These are phyloP conservation scores for Archivesica marissinica DNA, from an alignment of 1,140 invertebrate genomes.

Conservation along the genomic window DNA sequence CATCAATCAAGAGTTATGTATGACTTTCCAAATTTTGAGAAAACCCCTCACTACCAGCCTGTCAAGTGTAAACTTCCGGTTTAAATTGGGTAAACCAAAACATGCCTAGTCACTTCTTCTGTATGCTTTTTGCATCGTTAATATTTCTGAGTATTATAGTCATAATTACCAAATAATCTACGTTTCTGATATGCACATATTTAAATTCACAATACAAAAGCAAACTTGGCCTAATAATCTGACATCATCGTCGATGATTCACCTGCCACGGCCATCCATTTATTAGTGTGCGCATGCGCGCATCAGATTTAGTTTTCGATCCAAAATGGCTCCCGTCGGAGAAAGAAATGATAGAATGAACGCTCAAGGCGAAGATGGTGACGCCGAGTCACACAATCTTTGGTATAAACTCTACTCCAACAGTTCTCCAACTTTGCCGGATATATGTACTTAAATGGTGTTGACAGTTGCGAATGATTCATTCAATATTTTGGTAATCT, in stretches of 20 bases:
- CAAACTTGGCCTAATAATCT: slow-evolving; percentile 13
- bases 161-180: not conserved
- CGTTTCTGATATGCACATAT: not conserved
- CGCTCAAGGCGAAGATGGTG: slow-evolving; percentile 77
- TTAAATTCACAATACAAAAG: not conserved
- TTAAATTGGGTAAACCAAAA: not conserved
- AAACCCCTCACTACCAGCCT: not conserved
- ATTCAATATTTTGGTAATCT: too few relatives aligned
- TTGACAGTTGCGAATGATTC: too few relatives aligned
- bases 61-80: slow-evolving; percentile 25
- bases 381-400: slow-evolving; percentile 82
- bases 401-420: too few relatives aligned
- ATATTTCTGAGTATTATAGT: too few relatives aligned
- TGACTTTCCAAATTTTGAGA: too few relatives aligned
- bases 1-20: too few relatives aligned
- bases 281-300: slow-evolving; percentile 74
- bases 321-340: slow-evolving; percentile 83
- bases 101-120: too few relatives aligned
- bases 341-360: slow-evolving; percentile 79
- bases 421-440: too few relatives aligned
- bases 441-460: too few relatives aligned
- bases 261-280: slow-evolving; percentile 54
- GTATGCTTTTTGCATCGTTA: too few relatives aligned
- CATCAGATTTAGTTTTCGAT: slow-evolving; percentile 65
- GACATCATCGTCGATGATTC: slow-evolving; percentile 63